Evolutionary conservation across 2,888 invertebrate species (phyloP), one percentile per base, ranked within the genome.

Genomic region (Athrips mouffetella): DNA sequence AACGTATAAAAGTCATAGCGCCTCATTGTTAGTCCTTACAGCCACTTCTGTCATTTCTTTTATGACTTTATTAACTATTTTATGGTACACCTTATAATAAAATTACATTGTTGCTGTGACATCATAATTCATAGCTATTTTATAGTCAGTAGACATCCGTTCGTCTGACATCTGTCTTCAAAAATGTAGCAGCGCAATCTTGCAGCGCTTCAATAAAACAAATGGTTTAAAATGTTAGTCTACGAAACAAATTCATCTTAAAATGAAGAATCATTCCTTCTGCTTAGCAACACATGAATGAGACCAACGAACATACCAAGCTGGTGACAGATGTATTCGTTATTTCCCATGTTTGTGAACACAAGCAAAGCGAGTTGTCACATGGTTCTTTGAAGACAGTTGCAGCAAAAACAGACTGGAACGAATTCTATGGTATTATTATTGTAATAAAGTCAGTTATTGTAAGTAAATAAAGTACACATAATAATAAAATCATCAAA

Each of bases 401-500:
- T 55, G 13, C 31, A 15, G 31, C 15, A 59, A 64, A 63, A 58
- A 56, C n/a, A 15, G n/a, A 15, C 6, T 31, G 15, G 13, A 31
- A 31, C 31, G 7, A 31, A 31, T 2, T 15, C 31, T 6, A 3
- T 31, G 6, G 3, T 31, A 31, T 31, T 35, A 18, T 15, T 8
- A 29, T 29, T 29, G n/a, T 8, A 29, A 29, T 31, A 31, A n/a
- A 13, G 3, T 2, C 4, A 13, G 31, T 7, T 13, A 30, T 30
- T 3, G 15, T 31, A 11, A 7, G 61, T 63, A 63, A 65, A 64
- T 65, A 30, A 60, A 67, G 59, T 55, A 62, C 57, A 58, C 59
- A 60, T 66, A 73, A 73, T 71, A 76, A 79, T 75, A 78, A 72
- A 75, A 73, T 76, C 73, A 72, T 75, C 74, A 76, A 78, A 78